Percentiles rank a stretch among this genome's conserved stretches.
These are phyloP conservation scores for Oscheius sp. DNA, from an alignment of 2,888 invertebrate genomes.

Conservation along the genomic window DNA sequence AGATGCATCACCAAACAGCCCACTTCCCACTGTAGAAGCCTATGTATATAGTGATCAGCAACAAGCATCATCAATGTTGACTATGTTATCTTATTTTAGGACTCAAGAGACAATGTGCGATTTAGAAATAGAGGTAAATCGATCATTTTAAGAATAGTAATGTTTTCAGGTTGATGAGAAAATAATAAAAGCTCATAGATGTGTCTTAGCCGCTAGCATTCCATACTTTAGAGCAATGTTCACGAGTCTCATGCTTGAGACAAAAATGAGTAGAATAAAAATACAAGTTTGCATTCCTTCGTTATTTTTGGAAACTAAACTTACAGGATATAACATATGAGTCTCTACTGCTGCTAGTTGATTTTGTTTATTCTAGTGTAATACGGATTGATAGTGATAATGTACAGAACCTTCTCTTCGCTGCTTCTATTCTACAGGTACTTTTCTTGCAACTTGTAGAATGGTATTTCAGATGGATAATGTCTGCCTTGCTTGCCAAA, in stretches of 20 bases:
- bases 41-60: constrained; percentile 19
- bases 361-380: constrained; percentile 73
- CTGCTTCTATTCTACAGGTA: constrained; percentile 73
- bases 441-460: not conserved
- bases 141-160: not conserved
- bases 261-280: constrained; percentile 23
- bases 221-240: constrained; percentile 74
- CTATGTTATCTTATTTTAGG: constrained; percentile 39
- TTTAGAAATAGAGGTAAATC: constrained; percentile 54
- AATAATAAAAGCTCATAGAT: constrained; percentile 70
- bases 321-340: constrained; percentile 43
- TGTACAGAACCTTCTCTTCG: constrained; percentile 73
- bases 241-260: constrained; percentile 70
- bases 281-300: constrained; percentile 34
- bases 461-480: constrained; percentile 70
- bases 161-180: constrained; percentile 45
- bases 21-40: constrained; percentile 13
- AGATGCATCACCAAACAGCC: not conserved
- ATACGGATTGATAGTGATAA: constrained; percentile 71
- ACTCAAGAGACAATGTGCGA: constrained; percentile 52
- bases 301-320: constrained; percentile 9
- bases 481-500: constrained; percentile 72
- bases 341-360: constrained; percentile 65
- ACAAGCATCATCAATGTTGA: constrained; percentile 17
- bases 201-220: constrained; percentile 72